Conservation (phyloP, 2,797 vertebrate genomes). For the Adelosebastes latens region DNA sequence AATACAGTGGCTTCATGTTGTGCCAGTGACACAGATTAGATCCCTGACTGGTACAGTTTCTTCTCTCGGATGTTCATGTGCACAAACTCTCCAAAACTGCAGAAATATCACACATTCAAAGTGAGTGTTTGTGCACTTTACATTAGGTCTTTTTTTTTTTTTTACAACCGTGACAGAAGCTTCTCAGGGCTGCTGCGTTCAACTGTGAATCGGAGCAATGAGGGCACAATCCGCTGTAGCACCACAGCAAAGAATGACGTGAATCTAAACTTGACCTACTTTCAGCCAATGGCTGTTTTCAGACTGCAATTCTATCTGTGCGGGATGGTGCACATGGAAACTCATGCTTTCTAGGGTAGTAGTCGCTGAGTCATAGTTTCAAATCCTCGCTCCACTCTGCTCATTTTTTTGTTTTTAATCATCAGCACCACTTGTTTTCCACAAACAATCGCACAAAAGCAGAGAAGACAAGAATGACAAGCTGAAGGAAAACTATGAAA, state of each 20-base stretch:
- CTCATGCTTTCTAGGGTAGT: slow-evolving; percentile 62
- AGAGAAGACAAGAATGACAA: neutral
- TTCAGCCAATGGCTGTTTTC: slow-evolving; percentile 78
- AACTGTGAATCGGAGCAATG: neutral
- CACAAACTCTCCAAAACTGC: neutral
- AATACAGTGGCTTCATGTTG: neutral
- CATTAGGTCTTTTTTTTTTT: neutral
- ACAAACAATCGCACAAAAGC: neutral
- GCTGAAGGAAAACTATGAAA: neutral
- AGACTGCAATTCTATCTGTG: slow-evolving; percentile 50
- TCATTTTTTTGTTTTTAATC: slow-evolving; percentile 17
- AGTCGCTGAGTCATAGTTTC: slow-evolving; percentile 62
- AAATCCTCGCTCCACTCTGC: neutral
- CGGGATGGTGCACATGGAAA: slow-evolving; percentile 71
- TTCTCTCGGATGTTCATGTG: neutral
- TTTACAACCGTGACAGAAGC: neutral
- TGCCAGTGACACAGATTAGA: slow-evolving; percentile 9
- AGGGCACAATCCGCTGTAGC: neutral
- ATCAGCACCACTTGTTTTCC: neutral
- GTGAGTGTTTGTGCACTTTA: neutral
- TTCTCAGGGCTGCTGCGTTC: neutral
- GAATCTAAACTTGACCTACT: slow-evolving; percentile 81
- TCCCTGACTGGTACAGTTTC: neutral
- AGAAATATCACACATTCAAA: neutral
- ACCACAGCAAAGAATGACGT: slow-evolving; percentile 53